Conservation (phyloP, 1,140 invertebrate species). For the Arctopsyche grandis region DNA sequence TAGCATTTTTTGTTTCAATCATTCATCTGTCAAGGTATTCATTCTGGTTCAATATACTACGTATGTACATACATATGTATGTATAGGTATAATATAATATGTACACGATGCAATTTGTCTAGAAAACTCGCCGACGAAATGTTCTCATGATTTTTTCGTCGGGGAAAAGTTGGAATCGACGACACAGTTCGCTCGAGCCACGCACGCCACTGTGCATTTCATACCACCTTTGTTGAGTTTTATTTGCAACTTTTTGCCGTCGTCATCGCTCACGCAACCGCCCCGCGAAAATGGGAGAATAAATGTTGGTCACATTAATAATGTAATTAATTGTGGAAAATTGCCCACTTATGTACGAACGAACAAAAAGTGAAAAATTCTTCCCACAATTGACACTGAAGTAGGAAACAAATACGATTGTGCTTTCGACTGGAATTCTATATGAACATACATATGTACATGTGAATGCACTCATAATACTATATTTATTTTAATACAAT, state of each 20-base stretch:
- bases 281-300: background rate
- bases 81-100: background rate
- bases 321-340: slow-evolving; percentile 18
- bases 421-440: no score
- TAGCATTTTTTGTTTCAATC: no score
- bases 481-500: no score
- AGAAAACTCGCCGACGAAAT: background rate
- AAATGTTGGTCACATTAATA: slow-evolving; percentile 6
- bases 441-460: no score
- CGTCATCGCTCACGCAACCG: slow-evolving; percentile 17
- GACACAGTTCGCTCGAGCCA: slow-evolving; percentile 6
- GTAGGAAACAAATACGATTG: background rate
- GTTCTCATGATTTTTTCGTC: background rate
- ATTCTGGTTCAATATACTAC: no score
- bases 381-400: background rate
- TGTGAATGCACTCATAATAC: no score
- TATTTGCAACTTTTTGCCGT: slow-evolving; percentile 1
- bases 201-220: background rate
- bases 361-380: background rate
- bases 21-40: no score
- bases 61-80: no score
- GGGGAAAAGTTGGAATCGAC: slow-evolving; percentile 11
- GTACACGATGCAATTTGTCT: background rate
- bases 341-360: background rate
- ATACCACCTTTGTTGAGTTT: slow-evolving; percentile 10